phyloP scores from a whole-genome alignment of 2,888 invertebrate species.

The Drosophila melanosoma region DNA sequence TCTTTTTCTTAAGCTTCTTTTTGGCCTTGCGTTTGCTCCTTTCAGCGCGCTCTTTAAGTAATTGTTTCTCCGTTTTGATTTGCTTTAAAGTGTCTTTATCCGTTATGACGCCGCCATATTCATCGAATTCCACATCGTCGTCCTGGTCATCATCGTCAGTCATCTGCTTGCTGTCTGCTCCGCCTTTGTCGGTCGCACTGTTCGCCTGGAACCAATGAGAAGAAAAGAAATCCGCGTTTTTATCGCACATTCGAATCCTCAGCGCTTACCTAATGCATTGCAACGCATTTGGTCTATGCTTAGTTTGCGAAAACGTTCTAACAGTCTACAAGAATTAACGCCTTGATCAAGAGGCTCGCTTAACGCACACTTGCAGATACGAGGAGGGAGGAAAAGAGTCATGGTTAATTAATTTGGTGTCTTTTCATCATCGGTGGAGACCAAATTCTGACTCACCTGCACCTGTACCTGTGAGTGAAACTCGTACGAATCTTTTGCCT shows the following conservation, averaged over 20 bases:
- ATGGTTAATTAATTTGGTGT: slow-evolving; percentile 43
- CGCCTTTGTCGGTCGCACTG: slow-evolving; percentile 41
- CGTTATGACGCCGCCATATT: slow-evolving; percentile 78
- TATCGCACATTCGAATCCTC: slow-evolving; percentile 82
- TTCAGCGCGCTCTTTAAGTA: slow-evolving; percentile 45
- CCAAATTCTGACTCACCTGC: slow-evolving; percentile 66
- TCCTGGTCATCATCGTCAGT: slow-evolving; percentile 42
- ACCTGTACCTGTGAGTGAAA: slow-evolving; percentile 92
- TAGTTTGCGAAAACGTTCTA: slow-evolving; percentile 84
- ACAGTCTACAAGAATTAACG: slow-evolving; percentile 82
- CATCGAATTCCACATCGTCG: slow-evolving; percentile 78
- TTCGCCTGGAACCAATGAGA: slow-evolving; percentile 81
- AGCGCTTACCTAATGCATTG: slow-evolving; percentile 86
- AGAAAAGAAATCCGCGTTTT: slow-evolving; percentile 85
- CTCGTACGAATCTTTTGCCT: slow-evolving; percentile 90
- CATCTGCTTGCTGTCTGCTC: slow-evolving; percentile 6
- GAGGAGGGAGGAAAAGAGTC: slow-evolving; percentile 52
- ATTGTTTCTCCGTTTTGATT: slow-evolving; percentile 66
- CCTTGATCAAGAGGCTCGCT: slow-evolving; percentile 66
- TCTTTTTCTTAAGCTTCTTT: slow-evolving; percentile 48
- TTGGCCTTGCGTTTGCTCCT: slow-evolving; percentile 58
- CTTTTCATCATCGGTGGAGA: not conserved
- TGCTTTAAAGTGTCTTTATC: slow-evolving; percentile 61
- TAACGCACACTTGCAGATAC: slow-evolving; percentile 62
- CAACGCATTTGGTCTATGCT: slow-evolving; percentile 86